These are phyloP conservation scores for Monochamus saltuarius DNA, from an alignment of 1,140 invertebrate genomes.

Conservation along the genomic window DNA sequence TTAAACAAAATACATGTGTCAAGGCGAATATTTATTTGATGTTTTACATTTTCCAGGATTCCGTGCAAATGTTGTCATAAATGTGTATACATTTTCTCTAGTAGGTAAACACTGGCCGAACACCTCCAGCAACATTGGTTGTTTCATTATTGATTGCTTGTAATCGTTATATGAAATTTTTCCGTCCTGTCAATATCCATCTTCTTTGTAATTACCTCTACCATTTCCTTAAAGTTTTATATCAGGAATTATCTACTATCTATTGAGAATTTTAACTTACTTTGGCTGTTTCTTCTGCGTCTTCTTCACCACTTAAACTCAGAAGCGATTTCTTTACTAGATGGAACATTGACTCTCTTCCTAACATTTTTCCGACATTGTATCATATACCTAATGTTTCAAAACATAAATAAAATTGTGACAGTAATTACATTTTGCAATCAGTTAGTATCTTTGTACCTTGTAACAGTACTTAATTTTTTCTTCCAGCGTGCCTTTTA, in stretches of 20 bases:
- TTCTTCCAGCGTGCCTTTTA: constrained; percentile 66
- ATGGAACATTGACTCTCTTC: constrained; percentile 72
- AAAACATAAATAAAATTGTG: background rate
- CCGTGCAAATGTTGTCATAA: constrained; percentile 55
- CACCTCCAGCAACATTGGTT: constrained; percentile 71
- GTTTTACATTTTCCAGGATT: constrained; percentile 20
- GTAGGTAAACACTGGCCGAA: constrained; percentile 79
- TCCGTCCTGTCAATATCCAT: constrained; percentile 81
- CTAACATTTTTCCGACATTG: constrained; percentile 63
- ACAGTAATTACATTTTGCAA: constrained; percentile 13
- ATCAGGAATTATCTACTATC: background rate
- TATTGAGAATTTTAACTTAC: constrained; percentile 42
- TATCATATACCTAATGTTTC: constrained; percentile 64
- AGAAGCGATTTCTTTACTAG: constrained; percentile 68
- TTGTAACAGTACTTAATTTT: constrained; percentile 66
- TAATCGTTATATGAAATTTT: constrained; percentile 75
- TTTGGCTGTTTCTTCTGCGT: constrained; percentile 64
- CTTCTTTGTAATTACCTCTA: constrained; percentile 77
- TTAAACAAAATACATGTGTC: constrained; percentile 32
- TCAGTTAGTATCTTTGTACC: constrained; percentile 47
- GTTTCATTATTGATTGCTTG: constrained; percentile 60
- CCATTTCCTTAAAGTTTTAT: constrained; percentile 67
- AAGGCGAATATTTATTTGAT: constrained; percentile 33
- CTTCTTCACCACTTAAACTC: constrained; percentile 58
- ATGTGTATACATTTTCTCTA: constrained; percentile 58